phyloP scores from a whole-genome alignment of 1,140 invertebrate genomes.

The Danaus melanippus region DNA sequence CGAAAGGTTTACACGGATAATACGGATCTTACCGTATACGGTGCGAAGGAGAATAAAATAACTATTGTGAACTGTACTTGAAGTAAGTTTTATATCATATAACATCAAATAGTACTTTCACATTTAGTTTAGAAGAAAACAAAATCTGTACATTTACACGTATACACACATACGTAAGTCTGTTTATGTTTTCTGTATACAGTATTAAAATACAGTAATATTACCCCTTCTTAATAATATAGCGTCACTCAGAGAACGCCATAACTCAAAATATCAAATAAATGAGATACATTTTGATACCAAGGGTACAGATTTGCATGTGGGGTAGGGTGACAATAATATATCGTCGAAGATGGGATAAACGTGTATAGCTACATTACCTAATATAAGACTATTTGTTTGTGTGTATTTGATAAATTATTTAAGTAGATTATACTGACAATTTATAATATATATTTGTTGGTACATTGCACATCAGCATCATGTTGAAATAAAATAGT shows the following conservation, averaged over 20 bases:
- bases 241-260: slow-evolving; percentile 9
- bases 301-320: slow-evolving; percentile 44
- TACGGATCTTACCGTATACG: no score
- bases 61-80: no score
- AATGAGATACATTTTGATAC: slow-evolving; percentile 17
- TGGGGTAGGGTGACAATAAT: slow-evolving; percentile 40
- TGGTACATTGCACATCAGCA: no score
- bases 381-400: not conserved
- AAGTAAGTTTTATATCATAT: no score
- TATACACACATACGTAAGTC: slow-evolving; percentile 3
- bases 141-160: no score
- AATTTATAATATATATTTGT: no score
- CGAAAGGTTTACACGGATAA: no score
- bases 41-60: no score
- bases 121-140: no score
- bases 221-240: not conserved
- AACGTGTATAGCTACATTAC: slow-evolving; percentile 19
- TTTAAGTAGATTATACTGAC: not conserved
- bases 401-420: slow-evolving; percentile 2
- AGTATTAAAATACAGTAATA: not conserved
- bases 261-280: slow-evolving; percentile 38
- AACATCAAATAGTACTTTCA: no score
- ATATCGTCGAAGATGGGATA: slow-evolving; percentile 42
- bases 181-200: slow-evolving; percentile 2
- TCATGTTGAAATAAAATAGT: no score